These are phyloP conservation scores for Sicus ferrugineus DNA, from an alignment of 2,888 invertebrate genomes.

Conservation along the genomic window DNA sequence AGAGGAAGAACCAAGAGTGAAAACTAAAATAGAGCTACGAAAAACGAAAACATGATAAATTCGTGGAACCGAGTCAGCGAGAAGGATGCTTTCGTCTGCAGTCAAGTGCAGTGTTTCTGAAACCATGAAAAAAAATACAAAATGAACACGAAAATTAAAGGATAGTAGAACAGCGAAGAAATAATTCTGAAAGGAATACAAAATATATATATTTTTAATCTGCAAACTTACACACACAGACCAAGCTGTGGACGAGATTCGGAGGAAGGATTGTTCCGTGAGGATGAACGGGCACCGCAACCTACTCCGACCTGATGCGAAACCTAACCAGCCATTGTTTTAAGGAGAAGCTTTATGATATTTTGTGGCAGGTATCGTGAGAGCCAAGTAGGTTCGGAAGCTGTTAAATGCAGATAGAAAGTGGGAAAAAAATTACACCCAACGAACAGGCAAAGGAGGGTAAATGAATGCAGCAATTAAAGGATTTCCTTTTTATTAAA, in stretches of 20 bases:
- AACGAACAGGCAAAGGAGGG: background rate
- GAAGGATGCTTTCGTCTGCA: slow-evolving; percentile 27
- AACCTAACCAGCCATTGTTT: background rate
- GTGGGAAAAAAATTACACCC: background rate
- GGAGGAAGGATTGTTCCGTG: background rate
- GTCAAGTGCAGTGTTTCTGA: slow-evolving; percentile 31
- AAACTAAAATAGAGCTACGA: background rate
- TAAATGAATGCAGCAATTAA: slow-evolving; percentile 8
- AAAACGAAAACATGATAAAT: background rate
- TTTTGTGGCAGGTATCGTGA: slow-evolving; percentile 22
- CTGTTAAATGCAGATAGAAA: slow-evolving; percentile 27
- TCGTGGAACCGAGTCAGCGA: slow-evolving; percentile 1
- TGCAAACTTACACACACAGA: background rate
- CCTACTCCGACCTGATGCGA: background rate
- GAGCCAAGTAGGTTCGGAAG: slow-evolving; percentile 5
- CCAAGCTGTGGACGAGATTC: background rate
- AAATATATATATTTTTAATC: background rate
- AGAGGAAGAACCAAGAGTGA: background rate
- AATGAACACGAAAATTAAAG: slow-evolving; percentile 5
- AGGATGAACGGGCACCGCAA: background rate
- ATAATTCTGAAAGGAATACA: background rate
- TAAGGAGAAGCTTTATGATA: slow-evolving; percentile 23
- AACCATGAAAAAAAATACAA: slow-evolving; percentile 19
- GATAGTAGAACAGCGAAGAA: background rate
- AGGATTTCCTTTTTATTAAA: background rate